Evolutionary conservation across 2,888 invertebrate species (phyloP).

Genomic region (Megaustenia siamemsis): DNA sequence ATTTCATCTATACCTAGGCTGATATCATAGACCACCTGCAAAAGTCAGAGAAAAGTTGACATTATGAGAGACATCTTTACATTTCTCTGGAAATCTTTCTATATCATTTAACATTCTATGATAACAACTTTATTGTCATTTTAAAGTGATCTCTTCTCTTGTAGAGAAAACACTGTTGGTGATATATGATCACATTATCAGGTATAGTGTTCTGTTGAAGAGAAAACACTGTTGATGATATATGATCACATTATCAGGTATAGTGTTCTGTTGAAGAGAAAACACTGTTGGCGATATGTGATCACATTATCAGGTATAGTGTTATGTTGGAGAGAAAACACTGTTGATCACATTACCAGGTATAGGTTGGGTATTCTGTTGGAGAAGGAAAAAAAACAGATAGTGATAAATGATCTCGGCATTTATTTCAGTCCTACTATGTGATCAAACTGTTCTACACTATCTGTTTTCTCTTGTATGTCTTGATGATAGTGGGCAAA

Average conservation of each 20-base stretch:
- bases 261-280: conserved; percentile 66
- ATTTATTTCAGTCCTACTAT: no score
- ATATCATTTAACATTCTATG: no score
- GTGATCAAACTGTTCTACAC: no score
- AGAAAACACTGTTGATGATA: conserved; percentile 70
- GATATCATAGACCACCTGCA: conserved; percentile 75
- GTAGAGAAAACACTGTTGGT: no score
- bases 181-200: conserved; percentile 63
- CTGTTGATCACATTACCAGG: no score
- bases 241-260: conserved; percentile 68
- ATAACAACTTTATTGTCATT: no score
- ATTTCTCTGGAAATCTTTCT: no score
- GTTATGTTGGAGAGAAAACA: conserved; percentile 77
- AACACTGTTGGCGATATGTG: no score
- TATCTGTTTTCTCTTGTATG: no score
- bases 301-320: conserved; percentile 71
- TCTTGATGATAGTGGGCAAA: no score
- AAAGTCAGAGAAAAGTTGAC: background rate
- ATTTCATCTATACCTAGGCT: conserved; percentile 68
- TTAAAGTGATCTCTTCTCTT: no score
- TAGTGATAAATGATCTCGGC: conserved; percentile 67
- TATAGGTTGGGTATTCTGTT: conserved; percentile 76
- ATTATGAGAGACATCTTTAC: background rate
- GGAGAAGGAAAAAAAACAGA: no score
- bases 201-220: conserved; percentile 75